Evolutionary conservation across 2,888 invertebrate species (phyloP).

Genomic region (Muscina levida): DNA sequence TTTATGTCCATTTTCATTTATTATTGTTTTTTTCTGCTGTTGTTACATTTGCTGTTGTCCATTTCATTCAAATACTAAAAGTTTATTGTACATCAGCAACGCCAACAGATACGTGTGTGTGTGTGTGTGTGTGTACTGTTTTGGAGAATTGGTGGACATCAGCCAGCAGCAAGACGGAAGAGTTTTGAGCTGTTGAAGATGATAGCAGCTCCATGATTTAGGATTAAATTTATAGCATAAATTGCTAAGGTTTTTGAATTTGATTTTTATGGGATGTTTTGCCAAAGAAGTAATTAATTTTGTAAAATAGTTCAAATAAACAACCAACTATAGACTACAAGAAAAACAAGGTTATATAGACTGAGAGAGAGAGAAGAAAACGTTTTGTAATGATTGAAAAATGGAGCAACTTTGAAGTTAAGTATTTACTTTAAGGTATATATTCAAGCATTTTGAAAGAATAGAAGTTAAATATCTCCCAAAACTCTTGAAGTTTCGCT

Average conservation of each 20-base stretch:
- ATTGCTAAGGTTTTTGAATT: conserved; percentile 62
- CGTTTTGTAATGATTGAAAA: no score
- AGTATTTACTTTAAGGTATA: no score
- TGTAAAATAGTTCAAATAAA: not conserved
- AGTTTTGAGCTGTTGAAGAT: not conserved
- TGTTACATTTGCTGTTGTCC: not conserved
- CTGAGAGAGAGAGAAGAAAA: no score
- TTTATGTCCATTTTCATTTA: conserved; percentile 66
- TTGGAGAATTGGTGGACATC: no score
- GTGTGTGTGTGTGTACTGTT: no score
- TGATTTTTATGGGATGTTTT: conserved; percentile 61
- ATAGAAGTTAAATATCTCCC: no score
- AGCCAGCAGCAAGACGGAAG: no score
- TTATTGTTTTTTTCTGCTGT: conserved; percentile 28
- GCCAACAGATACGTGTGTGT: not conserved
- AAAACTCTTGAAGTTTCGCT: no score
- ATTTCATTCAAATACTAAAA: conserved; percentile 50
- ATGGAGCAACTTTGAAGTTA: no score
- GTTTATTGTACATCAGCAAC: conserved; percentile 2
- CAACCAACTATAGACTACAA: no score
- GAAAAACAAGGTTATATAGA: no score
- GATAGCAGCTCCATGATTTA: conserved; percentile 17
- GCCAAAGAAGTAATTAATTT: conserved; percentile 61
- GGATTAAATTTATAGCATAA: conserved; percentile 61
- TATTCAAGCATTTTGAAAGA: no score